Evolutionary conservation across 2,797 vertebrate species (phyloP).

Genomic region (Oreochromis mossambicus): DNA sequence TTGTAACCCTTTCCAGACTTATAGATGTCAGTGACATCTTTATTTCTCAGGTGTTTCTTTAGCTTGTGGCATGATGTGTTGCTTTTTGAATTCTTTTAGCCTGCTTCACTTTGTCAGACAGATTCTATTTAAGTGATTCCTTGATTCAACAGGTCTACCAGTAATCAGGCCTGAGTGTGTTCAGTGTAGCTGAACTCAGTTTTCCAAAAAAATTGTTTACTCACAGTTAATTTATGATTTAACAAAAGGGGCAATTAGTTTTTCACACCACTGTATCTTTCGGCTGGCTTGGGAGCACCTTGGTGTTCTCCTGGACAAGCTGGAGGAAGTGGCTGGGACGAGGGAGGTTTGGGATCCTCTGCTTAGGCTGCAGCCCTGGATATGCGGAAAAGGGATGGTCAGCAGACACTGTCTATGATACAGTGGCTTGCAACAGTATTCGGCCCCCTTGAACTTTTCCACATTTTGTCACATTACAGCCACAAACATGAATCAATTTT

Average conservation of each 20-base stretch:
- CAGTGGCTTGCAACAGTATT: too few species aligned
- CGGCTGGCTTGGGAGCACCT: not conserved
- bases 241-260: fast-evolving
- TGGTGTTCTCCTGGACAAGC: not conserved
- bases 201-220: not conserved
- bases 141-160: not conserved
- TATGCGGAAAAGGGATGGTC: fast-evolving
- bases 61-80: fast-evolving
- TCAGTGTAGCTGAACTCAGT: not conserved
- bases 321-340: not conserved
- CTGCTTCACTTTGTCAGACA: fast-evolving
- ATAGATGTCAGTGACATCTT: not conserved
- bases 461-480: too few species aligned
- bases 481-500: too few species aligned
- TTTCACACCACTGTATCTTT: not conserved
- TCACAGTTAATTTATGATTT: not conserved
- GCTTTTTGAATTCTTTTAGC: not conserved
- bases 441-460: too few species aligned
- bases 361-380: fast-evolving
- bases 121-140: not conserved
- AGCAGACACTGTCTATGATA: not conserved
- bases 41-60: not conserved
- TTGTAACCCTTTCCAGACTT: not conserved
- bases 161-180: not conserved
- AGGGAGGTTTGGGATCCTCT: not conserved